Evolutionary conservation across 2,888 invertebrate genomes (phyloP), one percentile per base, ranked within the genome.

Genomic region (Ophion ventricosus): DNA sequence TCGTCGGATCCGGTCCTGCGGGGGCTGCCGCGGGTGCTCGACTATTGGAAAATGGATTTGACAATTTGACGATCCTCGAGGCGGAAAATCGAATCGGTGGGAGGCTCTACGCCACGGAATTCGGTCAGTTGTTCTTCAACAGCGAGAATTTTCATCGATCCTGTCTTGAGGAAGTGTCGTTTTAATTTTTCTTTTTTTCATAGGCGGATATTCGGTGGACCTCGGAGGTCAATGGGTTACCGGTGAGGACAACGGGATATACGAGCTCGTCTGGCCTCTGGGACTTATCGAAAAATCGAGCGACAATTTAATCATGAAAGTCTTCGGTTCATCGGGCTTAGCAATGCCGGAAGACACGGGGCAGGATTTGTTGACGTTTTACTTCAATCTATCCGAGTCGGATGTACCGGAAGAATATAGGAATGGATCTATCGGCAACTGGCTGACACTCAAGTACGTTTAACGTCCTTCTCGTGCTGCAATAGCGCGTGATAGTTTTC

Each of bases 1-100:
- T 95, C 49, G 91, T 95, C 72, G 95, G 95, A 49, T 95, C 94
- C 14, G 95, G 95, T 14, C 92, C 94, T 43, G 91, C 95, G 7
- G 95, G 95, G 4, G 92, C 95, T 59, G 94, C 95, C 1, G 94
- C 95, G 14, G 95, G 94, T 0, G 90, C 93, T 2, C 92, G 92
- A 86, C 90, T 95, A 1, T 82, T 94, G 1, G 92, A 94, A 85
- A 93, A 94, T 88, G 94, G 94, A 23, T 90, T 94, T 23, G 87
- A 90, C 11, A 91, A 95, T 84, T 87, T 95, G 4, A 93, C 91
- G 5, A 91, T 95, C 70, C 91, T 93, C 87, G 95, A 93, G 91
- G 94, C 92, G 40, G 93, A 94, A 88, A 87, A 92, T 70, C 88
- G 78, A 54, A 78, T 78, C 17, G 78, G 78, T 4, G 78, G 78